Base-by-base conservation (phyloP, 1,140 invertebrate species). In the Pogonomyrmex californicus region DNA sequence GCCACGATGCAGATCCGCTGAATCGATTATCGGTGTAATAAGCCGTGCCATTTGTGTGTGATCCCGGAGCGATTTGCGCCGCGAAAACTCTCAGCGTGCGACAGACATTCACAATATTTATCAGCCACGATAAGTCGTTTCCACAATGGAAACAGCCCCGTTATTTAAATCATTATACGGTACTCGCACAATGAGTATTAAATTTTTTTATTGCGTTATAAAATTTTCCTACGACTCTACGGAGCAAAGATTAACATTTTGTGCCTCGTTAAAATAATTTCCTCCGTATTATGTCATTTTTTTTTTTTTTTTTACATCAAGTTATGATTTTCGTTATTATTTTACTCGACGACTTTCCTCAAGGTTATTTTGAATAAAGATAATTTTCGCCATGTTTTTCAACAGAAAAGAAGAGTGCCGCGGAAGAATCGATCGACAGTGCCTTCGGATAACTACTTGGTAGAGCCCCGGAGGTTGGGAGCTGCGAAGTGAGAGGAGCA, bases 401-500 rank as follows among this genome's bases (percentile, higher is more conserved):
- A 38, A 51, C 10, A 12, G 77, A 63, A 82, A 66, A 73, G 66
- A 86, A 66, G 54, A 66, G 54, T 70, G 5, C 54, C 5, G 49
- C 54, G 23, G 66, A 75, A 49, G 36, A 85, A 63, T 12, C 23
- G 38, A 87, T 54, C 54, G 71, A 44, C 44, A 41, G 62, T 49
- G 58, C 41, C 68, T 60, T 56, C 41, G 54, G 23, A 17, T 56
- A 71, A 47, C 85, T 81, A 71, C 60, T 81, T 65, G 62, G 68
- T 62, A 30, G 65, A 51, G 47, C 41, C 58, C 54, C 23, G 41
- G 23, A 49, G 70, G 38, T 56, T 63, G 30, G 38, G 70, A 82
- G 78, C 82, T 33, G 81, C 85, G 70, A 91, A 88, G 78, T 81
- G 88, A 85, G 90, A 79, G 83, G 85, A 90, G 91, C 92, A 92